Base-by-base conservation (phyloP, 1,140 invertebrate genomes). In the Drosophila burlai region DNA sequence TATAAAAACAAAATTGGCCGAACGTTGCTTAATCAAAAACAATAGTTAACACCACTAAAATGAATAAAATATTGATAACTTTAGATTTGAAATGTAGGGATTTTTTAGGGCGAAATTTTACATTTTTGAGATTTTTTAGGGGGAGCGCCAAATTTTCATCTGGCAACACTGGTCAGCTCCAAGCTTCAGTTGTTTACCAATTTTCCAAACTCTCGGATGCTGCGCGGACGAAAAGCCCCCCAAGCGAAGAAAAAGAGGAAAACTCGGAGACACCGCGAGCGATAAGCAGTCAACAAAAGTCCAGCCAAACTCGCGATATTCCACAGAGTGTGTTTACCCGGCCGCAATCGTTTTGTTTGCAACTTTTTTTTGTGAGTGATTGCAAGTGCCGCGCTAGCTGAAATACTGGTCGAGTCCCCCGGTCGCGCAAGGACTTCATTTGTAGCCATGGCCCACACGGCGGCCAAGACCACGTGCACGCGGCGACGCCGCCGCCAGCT, bases 401-500 rank as follows among this genome's bases (percentile, higher is more conserved):
- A 21, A 24, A 21, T n/a, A 9, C 13, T 42, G 36, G 13, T 15
- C 24, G 24, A n/a, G 63, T 18, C 21, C 5, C 16, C 15, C 29
- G 43, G 31, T 62, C n/a, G 42, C 45, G 34, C 11, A 54, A 54
- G 49, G 40, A 68, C 31, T 31, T 9, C 38, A 13, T 38, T 46
- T 18, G 3, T 6, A 36, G 55, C 38, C 71, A 73, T 73, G 54
- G 68, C 45, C 67, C 68, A 46, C 34, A 36, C 45, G 57, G 67
- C 24, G 55, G 69, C 71, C 55, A 43, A 59, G 36, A 65, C 71
- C 74, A 85, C 82, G 83, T 86, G 82, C 79, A 79, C 73, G 72
- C 68, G 83, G 83, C 68, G 78, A 65, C 77, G 76, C 67, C 69
- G 81, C 81, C 81, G 76, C 42, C 80, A 82, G 58, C 60, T 69